These are phyloP conservation scores for Eilema sororculum DNA, from an alignment of 2,888 invertebrate genomes.

Conservation along the genomic window DNA sequence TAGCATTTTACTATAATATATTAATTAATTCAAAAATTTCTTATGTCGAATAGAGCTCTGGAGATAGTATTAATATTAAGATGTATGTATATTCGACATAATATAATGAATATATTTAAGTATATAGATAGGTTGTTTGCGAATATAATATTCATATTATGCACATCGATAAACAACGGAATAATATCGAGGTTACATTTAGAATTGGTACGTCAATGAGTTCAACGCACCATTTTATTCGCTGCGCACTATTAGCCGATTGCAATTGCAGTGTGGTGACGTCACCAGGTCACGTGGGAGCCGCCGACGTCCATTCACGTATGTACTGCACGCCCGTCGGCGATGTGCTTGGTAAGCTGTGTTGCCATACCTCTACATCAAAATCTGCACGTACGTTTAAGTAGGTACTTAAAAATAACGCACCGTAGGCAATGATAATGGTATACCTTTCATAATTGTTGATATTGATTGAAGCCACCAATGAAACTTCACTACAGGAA, in stretches of 20 bases:
- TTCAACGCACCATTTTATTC: conserved; percentile 53
- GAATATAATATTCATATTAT: conserved; percentile 5
- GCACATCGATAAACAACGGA: neutral
- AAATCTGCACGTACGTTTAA: neutral
- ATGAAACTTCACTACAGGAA: too few species aligned
- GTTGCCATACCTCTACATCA: neutral
- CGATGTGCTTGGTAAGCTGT: neutral
- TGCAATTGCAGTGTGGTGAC: conserved; percentile 46
- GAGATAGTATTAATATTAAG: neutral
- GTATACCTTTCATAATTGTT: too few species aligned
- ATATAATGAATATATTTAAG: neutral
- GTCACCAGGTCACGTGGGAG: conserved; percentile 50
- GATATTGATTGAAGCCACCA: too few species aligned
- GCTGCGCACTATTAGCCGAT: conserved; percentile 23
- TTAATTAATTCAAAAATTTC: neutral
- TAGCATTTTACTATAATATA: neutral
- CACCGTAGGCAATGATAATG: too few species aligned
- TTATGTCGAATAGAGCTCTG: neutral
- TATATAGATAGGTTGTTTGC: neutral
- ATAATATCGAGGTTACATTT: conserved; percentile 20
- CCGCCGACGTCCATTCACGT: conserved; percentile 32
- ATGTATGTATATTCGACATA: neutral
- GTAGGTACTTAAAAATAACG: too few species aligned
- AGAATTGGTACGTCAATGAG: conserved; percentile 24
- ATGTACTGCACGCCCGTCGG: conserved; percentile 23